Base-by-base conservation (phyloP, 2,888 invertebrate species). In the Drosophila atripex region DNA sequence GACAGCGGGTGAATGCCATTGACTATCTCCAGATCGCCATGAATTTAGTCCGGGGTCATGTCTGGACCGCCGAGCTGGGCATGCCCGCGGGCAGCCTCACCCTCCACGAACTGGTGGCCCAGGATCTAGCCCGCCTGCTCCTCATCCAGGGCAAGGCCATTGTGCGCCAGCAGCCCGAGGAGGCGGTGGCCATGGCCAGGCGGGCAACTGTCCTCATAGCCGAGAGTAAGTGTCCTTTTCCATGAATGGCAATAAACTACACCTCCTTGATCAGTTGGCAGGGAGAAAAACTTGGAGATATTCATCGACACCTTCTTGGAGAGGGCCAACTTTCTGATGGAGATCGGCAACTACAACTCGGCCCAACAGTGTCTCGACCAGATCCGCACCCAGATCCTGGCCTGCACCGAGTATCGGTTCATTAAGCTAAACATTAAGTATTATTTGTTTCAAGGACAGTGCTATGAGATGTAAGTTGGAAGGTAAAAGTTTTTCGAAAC, bases 281-380 rank as follows among this genome's bases (percentile, higher is more conserved):
- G 78, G 0, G 73, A 83, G 4, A 75, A 75, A 43, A 84, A 89
- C 57, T 69, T 82, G 61, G 71, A 66, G 16, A 75, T 85, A 12
- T 88, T 83, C 50, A 77, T 77, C 25, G 76, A 77, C 1, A 84
- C 83, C 1, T 77, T 78, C 14, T 39, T 90, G 41, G 76, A 82
- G 43, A 64, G 84, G 0, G 82, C 86, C 1, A 71, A 68, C 43
- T 88, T 86, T 14, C 73, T 85, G 1, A 76, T 89, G 69, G 87
- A 89, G 21, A 61, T 55, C 4, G 66, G 72, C 18, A 75, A 88
- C 21, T 88, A 68, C 41, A 74, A 77, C 7, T 55, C 45, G 3
- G 86, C 89, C 1, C 68, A 80, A 51, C 73, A 69, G n/a, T 71
- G 80, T 18, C 69, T 90, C 28, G 74, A 79, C 28, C 79, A 77